Evolutionary conservation across 2,797 vertebrate genomes (phyloP).

Genomic region (Cuniculus paca): DNA sequence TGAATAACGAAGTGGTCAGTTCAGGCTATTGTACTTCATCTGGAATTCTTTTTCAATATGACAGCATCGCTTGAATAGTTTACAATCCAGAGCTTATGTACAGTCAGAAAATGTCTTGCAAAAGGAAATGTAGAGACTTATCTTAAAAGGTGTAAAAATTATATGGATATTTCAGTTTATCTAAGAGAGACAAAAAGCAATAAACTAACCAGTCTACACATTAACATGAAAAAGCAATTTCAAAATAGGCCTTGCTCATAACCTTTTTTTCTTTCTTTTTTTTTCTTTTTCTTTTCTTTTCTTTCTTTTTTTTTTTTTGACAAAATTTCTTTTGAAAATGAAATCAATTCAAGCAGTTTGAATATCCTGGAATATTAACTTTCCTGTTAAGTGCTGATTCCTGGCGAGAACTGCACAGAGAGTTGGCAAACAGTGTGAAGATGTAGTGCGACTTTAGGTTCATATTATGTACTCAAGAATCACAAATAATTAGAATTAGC

Average conservation of each 20-base stretch:
- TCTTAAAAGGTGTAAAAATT: constrained; percentile 51
- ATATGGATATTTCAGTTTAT: not conserved
- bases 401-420: constrained; percentile 57
- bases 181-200: not conserved
- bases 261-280: not conserved
- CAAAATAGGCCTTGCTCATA: not conserved
- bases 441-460: constrained; percentile 55
- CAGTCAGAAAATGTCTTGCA: not conserved
- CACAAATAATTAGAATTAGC: constrained; percentile 68
- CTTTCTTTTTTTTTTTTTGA: not conserved
- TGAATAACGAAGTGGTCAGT: not conserved
- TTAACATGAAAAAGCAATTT: constrained; percentile 30
- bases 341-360: constrained; percentile 61
- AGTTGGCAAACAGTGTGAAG: constrained; percentile 63
- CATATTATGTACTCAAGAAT: constrained; percentile 56
- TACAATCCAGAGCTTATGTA: not conserved
- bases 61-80: not conserved
- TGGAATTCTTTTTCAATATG: not conserved
- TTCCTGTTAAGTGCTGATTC: constrained; percentile 50
- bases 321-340: constrained; percentile 46
- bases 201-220: not conserved
- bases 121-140: not conserved
- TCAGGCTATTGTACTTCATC: not conserved
- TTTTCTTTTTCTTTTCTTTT: not conserved
- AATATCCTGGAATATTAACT: constrained; percentile 55